Percentiles rank a stretch among this genome's conserved stretches.
Conservation (phyloP, 2,797 vertebrate genomes). For the Apodemus agrarius region DNA sequence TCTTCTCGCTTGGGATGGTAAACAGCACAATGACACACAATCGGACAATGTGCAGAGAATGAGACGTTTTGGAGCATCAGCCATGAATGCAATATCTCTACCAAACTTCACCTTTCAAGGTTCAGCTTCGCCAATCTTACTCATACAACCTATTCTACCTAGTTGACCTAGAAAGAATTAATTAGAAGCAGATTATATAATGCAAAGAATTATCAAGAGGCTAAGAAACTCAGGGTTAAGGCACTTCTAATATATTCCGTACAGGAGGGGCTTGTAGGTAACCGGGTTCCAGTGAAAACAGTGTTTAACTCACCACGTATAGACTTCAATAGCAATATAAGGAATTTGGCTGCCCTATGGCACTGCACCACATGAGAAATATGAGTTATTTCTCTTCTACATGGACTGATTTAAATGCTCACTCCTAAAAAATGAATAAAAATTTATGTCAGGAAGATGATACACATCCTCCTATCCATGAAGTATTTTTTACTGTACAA, state of each 20-base stretch:
- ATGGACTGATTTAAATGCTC: not conserved
- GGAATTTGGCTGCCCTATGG: accelerated
- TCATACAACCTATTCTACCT: not conserved
- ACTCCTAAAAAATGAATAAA: not conserved
- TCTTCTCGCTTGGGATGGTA: too few species aligned
- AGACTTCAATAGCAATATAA: not conserved
- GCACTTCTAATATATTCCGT: not conserved
- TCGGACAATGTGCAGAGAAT: too few species aligned
- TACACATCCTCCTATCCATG: not conserved
- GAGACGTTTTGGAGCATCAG: not conserved
- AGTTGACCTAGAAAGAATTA: not conserved
- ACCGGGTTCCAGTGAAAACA: not conserved
- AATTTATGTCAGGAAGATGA: not conserved
- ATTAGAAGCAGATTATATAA: not conserved
- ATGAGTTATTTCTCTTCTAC: not conserved
- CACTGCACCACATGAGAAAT: accelerated
- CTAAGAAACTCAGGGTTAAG: not conserved
- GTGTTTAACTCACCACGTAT: not conserved
- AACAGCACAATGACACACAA: not conserved
- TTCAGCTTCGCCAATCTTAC: not conserved
- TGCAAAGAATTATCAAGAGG: not conserved
- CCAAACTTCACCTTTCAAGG: too few species aligned
- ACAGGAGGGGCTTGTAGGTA: not conserved
- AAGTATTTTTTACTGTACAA: not conserved
- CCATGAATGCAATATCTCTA: not conserved